phyloP scores from a whole-genome alignment of 2,113 vertebrate species.

The Solea solea region DNA sequence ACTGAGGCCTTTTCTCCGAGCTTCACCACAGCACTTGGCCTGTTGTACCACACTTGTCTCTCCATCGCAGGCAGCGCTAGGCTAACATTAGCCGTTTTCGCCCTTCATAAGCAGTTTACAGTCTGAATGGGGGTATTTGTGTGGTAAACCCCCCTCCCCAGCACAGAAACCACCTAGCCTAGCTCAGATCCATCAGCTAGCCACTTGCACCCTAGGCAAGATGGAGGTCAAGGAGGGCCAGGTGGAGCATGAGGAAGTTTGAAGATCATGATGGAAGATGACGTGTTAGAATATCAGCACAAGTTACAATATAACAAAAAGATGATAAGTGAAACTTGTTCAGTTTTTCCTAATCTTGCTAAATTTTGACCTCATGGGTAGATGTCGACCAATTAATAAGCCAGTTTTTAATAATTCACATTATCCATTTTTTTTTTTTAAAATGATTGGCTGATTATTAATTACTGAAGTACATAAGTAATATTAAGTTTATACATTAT shows the following conservation, averaged over 20 bases:
- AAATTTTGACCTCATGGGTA: too few species aligned
- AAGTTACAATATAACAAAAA: background rate
- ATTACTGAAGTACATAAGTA: too few species aligned
- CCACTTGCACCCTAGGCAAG: slow-evolving; percentile 24
- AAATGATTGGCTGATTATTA: too few species aligned
- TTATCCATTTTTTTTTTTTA: too few species aligned
- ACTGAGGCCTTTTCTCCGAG: slow-evolving; percentile 64
- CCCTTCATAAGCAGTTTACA: slow-evolving; percentile 54
- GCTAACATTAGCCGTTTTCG: slow-evolving; percentile 66
- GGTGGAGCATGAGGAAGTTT: slow-evolving; percentile 1
- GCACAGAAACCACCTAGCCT: slow-evolving; percentile 13
- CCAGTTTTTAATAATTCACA: too few species aligned
- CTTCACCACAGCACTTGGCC: slow-evolving; percentile 63
- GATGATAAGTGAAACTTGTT: background rate
- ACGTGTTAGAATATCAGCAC: slow-evolving; percentile 4
- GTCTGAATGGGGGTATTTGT: slow-evolving; percentile 57
- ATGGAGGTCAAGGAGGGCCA: slow-evolving; percentile 5
- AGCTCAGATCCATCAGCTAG: slow-evolving; percentile 19
- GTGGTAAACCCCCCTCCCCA: slow-evolving; percentile 20
- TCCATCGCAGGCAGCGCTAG: slow-evolving; percentile 52
- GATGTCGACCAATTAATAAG: too few species aligned
- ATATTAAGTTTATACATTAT: too few species aligned
- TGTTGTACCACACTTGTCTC: slow-evolving; percentile 61
- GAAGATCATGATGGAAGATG: background rate
- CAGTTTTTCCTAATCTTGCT: too few species aligned